Base-by-base conservation (phyloP, 1,140 invertebrate species). In the Luehdorfia chinensis region DNA sequence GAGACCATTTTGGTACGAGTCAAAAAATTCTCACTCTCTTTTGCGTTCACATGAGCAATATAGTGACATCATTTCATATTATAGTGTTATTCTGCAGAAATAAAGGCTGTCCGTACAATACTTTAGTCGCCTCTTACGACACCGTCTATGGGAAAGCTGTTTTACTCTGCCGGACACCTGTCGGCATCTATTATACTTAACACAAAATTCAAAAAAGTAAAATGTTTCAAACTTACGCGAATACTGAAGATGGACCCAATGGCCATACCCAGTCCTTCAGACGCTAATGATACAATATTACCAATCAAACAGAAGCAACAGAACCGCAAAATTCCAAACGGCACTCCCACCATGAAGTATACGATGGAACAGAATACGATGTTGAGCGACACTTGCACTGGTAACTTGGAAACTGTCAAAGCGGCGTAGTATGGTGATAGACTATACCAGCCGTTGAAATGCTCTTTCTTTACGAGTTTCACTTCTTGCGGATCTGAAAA, bases 381-480 rank as follows among this genome's bases (percentile, higher is more conserved):
- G 56, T 90, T 91, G 1, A 91, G 78, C 0, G 87, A 37, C 5
- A 91, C 74, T 66, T 88, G 90, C 0, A 90, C 59, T 0, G 91
- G 91, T 27, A 91, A 48, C 33, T 89, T 90, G 0, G 94, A 93
- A 14, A 95, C 78, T 0, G 92, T 94, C 44, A 94, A 84, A 0
- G 94, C 94, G 13, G 93, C 81, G 64, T 94, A 96, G 84, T 95
- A 96, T 0, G 94, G 91, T 30, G 90, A 90, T 0, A 95, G 77
- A 21, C 91, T 90, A 79, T 96, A 96, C 94, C 94, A 96, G 53
- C 93, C 91, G 75, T 96, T 96, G 44, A 95, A 91, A 66, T 94
- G 92, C 78, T 96, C 94, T 73, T 93, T 91, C 47, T 93, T 92
- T 51, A 95, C 91, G 14, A 95, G 88, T 59, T 93, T 91, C 49